Conservation (phyloP, 2,797 vertebrate genomes). For the Sebastes baramenuke region DNA sequence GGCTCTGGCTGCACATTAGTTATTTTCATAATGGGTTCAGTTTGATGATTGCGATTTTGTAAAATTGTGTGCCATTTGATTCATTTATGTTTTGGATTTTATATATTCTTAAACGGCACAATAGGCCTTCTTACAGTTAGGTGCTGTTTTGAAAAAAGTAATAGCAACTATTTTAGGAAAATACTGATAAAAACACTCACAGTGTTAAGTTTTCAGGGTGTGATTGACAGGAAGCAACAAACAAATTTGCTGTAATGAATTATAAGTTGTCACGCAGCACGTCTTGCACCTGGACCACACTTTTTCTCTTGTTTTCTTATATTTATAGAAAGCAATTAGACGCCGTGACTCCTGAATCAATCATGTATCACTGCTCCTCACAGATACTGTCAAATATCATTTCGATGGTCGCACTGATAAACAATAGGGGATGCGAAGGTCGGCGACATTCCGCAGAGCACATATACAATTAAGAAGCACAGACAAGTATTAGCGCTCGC, state of each 20-base stretch:
- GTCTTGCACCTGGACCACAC: neutral
- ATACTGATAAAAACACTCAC: neutral
- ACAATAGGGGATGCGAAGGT: constrained; percentile 59
- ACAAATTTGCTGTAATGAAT: neutral
- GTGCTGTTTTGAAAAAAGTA: too few species aligned
- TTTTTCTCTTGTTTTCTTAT: neutral
- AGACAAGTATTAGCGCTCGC: constrained; percentile 62
- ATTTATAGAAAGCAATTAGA: constrained; percentile 42
- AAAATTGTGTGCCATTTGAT: neutral
- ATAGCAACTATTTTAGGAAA: neutral
- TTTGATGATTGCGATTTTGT: neutral
- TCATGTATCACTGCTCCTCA: constrained; percentile 37
- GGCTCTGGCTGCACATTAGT: neutral
- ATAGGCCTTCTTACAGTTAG: too few species aligned
- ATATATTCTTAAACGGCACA: neutral
- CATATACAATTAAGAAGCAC: constrained; percentile 67
- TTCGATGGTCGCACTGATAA: constrained; percentile 67
- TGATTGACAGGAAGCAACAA: neutral
- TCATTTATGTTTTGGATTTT: neutral
- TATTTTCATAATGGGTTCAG: neutral
- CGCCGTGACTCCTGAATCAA: constrained; percentile 38
- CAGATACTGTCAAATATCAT: constrained; percentile 57
- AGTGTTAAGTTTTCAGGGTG: neutral
- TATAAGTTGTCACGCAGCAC: neutral
- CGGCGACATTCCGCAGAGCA: constrained; percentile 60